Conservation (phyloP, 2,888 invertebrate genomes). For the Homarus gammarus region DNA sequence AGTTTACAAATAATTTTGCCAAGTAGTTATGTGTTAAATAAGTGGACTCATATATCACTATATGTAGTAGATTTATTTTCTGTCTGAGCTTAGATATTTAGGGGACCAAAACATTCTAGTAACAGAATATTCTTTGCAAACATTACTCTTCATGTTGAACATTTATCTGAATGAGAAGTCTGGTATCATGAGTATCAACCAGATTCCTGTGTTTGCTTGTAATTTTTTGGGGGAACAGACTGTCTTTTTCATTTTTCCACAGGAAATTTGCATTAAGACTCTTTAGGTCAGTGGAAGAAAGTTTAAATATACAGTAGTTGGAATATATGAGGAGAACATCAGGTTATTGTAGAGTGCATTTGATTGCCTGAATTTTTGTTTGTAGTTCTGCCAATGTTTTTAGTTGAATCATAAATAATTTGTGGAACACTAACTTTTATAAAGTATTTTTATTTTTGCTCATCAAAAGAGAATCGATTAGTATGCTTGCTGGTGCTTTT, state of each 20-base stretch:
- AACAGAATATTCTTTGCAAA: conserved; percentile 17
- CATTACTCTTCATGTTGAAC: background rate
- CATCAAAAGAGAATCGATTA: too few species aligned
- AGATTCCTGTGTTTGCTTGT: too few species aligned
- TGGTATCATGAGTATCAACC: background rate
- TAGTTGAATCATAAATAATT: too few species aligned
- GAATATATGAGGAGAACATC: background rate
- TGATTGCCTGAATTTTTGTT: too few species aligned
- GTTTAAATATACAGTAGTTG: background rate
- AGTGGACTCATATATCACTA: background rate
- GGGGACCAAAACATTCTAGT: conserved; percentile 53
- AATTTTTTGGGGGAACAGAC: conserved; percentile 3
- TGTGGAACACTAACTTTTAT: too few species aligned
- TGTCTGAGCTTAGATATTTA: conserved; percentile 39
- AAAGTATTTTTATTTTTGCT: too few species aligned
- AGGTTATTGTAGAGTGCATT: background rate
- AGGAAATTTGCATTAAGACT: conserved; percentile 64
- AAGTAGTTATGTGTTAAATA: background rate
- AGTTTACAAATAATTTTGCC: conserved; percentile 7
- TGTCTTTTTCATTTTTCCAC: conserved; percentile 67
- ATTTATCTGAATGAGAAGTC: conserved; percentile 8
- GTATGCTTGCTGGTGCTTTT: too few species aligned
- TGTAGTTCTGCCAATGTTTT: too few species aligned
- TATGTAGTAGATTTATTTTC: conserved; percentile 14
- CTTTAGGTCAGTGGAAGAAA: background rate